Evolutionary conservation across 53 echinoderm and acorn worm genomes (phyloP).

Genomic region (Astropecten irregularis): DNA sequence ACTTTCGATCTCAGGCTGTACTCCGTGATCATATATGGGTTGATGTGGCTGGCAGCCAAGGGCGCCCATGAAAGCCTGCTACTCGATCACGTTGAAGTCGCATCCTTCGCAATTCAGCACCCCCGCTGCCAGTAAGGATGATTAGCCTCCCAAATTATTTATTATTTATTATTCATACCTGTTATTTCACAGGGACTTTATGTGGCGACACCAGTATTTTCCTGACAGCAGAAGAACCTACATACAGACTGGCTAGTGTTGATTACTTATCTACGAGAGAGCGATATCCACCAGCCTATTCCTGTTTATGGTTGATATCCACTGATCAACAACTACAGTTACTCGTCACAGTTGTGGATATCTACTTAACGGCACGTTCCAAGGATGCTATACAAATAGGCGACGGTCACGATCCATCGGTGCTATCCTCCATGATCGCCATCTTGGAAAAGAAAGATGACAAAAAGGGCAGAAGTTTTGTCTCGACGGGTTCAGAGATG

Average conservation of each 20-base stretch:
- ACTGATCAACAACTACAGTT: conserved; percentile 11
- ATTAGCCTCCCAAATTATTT: too few species aligned
- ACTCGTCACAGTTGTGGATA: conserved; percentile 4
- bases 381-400: conserved; percentile 12
- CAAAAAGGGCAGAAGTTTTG: background rate
- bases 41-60: too few species aligned
- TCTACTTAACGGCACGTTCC: background rate
- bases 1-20: too few species aligned
- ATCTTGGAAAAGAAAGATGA: background rate
- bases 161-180: too few species aligned
- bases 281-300: conserved; percentile 17
- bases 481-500: conserved; percentile 7
- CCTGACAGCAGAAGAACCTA: background rate
- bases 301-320: conserved; percentile 33
- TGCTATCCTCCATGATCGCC: background rate
- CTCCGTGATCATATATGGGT: too few species aligned
- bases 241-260: background rate
- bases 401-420: conserved; percentile 23
- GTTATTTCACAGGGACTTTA: conserved; percentile 24
- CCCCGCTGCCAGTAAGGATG: too few species aligned
- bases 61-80: too few species aligned
- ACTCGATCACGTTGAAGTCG: too few species aligned
- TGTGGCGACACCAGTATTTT: conserved; percentile 36
- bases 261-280: background rate
- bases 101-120: too few species aligned